These are phyloP conservation scores for Beroe ovata DNA, from an alignment of 37 sponge, comb jelly and placozoan genomes.

Conservation along the genomic window DNA sequence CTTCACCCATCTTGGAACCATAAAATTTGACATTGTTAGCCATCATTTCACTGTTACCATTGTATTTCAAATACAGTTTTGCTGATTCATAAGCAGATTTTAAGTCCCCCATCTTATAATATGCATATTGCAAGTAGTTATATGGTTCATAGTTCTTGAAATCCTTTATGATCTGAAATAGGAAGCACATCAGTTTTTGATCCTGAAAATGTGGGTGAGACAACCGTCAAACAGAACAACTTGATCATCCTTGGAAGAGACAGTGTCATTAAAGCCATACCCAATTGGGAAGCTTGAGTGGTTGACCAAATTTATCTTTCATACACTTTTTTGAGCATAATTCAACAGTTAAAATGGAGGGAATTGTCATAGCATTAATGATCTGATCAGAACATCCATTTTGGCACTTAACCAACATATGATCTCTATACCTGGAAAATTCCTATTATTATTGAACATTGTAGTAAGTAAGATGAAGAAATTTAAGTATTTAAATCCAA, in stretches of 20 bases:
- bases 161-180: conserved; percentile 50
- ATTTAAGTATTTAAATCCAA: too few species aligned
- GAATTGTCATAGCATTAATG: neutral
- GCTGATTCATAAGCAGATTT: conserved; percentile 17
- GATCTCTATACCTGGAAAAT: conserved; percentile 21
- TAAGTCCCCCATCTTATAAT: conserved; percentile 23
- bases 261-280: too few species aligned
- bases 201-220: too few species aligned
- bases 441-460: too few species aligned
- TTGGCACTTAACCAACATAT: conserved; percentile 27
- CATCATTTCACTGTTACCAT: conserved; percentile 19
- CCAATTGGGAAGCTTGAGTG: neutral
- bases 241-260: too few species aligned
- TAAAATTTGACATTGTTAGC: conserved; percentile 14
- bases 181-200: too few species aligned
- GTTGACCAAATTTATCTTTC: neutral
- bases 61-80: neutral
- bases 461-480: too few species aligned
- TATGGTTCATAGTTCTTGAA: conserved; percentile 17
- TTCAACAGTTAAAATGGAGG: neutral
- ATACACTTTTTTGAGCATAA: conserved; percentile 47
- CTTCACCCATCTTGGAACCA: neutral
- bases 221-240: too few species aligned
- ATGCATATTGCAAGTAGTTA: conserved; percentile 28
- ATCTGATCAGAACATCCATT: conserved; percentile 2